Conservation (phyloP, 2,113 vertebrate species). For the Alligator sinensis region DNA sequence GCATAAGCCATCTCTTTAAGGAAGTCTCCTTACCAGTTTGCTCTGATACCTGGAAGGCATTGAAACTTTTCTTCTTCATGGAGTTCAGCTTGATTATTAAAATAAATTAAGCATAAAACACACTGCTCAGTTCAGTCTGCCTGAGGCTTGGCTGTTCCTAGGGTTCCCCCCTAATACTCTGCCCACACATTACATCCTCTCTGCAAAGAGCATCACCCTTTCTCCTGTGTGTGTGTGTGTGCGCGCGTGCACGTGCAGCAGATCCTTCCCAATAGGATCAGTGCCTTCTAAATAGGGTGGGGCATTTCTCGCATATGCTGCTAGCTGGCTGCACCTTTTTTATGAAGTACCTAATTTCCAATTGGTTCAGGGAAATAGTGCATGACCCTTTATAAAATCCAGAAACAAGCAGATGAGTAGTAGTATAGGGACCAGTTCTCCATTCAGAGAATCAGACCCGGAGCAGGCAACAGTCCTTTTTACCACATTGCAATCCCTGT, state of each 20-base stretch:
- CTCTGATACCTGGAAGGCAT: background rate
- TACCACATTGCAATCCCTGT: background rate
- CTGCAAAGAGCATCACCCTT: background rate
- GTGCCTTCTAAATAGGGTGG: background rate
- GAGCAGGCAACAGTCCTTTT: background rate
- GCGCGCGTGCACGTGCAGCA: background rate
- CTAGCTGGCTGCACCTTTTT: background rate
- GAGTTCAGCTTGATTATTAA: background rate
- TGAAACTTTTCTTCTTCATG: background rate
- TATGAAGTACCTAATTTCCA: background rate
- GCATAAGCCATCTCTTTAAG: background rate
- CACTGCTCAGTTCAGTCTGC: background rate
- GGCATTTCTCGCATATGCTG: background rate
- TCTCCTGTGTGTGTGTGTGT: background rate
- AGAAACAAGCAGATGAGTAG: background rate
- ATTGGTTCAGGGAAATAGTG: background rate
- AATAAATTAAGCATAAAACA: conserved; percentile 12
- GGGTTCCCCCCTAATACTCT: background rate
- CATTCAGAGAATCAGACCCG: background rate
- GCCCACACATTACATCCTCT: background rate
- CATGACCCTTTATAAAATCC: background rate
- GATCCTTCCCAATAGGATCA: background rate
- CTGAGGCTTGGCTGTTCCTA: background rate
- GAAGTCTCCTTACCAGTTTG: background rate
- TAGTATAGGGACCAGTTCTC: background rate